Evolutionary conservation across 1,140 invertebrate genomes (phyloP).

Genomic region (Calosoma granatense): DNA sequence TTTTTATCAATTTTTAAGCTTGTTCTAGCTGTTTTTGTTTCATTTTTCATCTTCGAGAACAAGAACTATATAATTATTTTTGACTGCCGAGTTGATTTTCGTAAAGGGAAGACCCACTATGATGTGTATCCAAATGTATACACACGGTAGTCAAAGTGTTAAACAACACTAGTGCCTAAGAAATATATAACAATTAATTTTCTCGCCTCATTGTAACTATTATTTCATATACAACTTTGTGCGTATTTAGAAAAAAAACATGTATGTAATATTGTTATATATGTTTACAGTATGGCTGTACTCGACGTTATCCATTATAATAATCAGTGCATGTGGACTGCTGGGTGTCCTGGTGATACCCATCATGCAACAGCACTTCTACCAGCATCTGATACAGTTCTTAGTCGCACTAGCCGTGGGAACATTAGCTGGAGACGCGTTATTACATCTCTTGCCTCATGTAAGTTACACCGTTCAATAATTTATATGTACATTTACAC

Average conservation of each 20-base stretch:
- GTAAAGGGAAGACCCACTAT: too few relatives aligned
- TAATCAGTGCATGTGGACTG: constrained; percentile 76
- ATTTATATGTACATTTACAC: too few relatives aligned
- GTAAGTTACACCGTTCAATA: constrained; percentile 51
- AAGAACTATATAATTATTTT: too few relatives aligned
- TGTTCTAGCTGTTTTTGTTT: too few relatives aligned
- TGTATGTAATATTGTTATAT: constrained; percentile 14
- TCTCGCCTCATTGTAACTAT: constrained; percentile 10
- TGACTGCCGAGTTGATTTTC: too few relatives aligned
- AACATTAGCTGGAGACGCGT: constrained; percentile 81
- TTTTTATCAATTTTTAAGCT: too few relatives aligned
- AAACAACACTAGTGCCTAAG: not conserved
- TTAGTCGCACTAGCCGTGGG: constrained; percentile 83
- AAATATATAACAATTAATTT: constrained; percentile 1
- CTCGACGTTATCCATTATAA: constrained; percentile 64
- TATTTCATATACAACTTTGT: not conserved
- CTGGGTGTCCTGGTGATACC: constrained; percentile 78
- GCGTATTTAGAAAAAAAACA: not conserved
- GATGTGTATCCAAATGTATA: too few relatives aligned
- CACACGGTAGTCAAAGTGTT: too few relatives aligned
- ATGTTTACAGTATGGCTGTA: constrained; percentile 67
- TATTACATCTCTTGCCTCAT: constrained; percentile 88
- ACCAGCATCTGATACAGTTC: constrained; percentile 83
- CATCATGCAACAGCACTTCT: constrained; percentile 80
- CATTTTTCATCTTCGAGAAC: too few relatives aligned